These are phyloP conservation scores for Mormyrops boulengeri DNA, from an alignment of 2,797 vertebrate genomes.

Conservation along the genomic window DNA sequence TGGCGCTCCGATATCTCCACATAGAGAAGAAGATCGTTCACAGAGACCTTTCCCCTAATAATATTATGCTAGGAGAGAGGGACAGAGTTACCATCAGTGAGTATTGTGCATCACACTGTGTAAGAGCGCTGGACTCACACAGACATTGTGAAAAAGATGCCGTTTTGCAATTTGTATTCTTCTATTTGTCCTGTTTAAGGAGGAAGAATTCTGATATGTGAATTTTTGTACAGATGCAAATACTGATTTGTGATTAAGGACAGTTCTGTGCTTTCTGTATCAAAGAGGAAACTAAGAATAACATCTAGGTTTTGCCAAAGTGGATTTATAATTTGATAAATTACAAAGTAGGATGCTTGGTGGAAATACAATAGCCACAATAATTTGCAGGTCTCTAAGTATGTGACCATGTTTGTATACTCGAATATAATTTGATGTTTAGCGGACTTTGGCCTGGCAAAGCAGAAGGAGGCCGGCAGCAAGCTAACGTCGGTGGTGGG, in stretches of 20 bases:
- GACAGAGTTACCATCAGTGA: slow-evolving; percentile 85
- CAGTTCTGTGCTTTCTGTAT: neutral
- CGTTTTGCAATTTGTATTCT: neutral
- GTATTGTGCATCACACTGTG: slow-evolving; percentile 27
- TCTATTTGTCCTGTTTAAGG: neutral
- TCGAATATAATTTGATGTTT: slow-evolving; percentile 24
- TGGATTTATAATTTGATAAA: neutral
- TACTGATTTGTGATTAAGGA: neutral
- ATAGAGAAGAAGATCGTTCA: slow-evolving; percentile 87
- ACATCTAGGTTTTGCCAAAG: neutral
- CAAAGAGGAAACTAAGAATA: neutral
- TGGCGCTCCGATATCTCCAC: slow-evolving; percentile 81
- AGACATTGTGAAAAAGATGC: neutral
- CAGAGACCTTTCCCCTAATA: slow-evolving; percentile 77
- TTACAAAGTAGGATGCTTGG: neutral
- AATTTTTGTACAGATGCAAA: neutral
- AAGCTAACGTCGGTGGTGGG: slow-evolving; percentile 81
- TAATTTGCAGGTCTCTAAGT: neutral
- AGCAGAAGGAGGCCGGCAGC: slow-evolving; percentile 84
- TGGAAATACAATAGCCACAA: neutral
- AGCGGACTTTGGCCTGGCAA: slow-evolving; percentile 88
- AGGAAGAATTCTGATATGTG: neutral
- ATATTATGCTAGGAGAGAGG: slow-evolving; percentile 80
- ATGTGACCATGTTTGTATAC: too few relatives aligned
- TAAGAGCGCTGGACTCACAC: neutral